These are phyloP conservation scores for Ypsolopha scabrella DNA, from an alignment of 2,888 invertebrate species.

Conservation along the genomic window DNA sequence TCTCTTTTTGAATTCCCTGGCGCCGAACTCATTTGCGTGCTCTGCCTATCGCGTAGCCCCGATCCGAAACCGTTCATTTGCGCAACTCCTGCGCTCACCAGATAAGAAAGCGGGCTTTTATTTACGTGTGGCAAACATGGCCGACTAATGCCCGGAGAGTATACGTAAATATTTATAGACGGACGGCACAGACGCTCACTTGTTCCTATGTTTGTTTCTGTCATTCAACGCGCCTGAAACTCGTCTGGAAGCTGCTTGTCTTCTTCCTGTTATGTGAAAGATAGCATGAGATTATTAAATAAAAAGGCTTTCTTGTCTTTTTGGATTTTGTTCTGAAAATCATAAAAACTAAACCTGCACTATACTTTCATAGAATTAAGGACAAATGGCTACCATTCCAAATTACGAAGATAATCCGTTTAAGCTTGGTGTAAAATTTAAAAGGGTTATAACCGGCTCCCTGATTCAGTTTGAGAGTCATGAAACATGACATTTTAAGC, in stretches of 20 bases:
- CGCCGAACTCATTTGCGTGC: neutral
- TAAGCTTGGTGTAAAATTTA: too few species aligned
- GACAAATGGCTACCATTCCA: too few species aligned
- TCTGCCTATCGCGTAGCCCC: conserved; percentile 13
- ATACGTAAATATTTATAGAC: conserved; percentile 69
- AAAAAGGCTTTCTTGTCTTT: neutral
- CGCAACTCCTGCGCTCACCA: conserved; percentile 51
- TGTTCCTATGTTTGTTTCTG: conserved; percentile 65
- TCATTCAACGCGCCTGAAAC: conserved; percentile 46
- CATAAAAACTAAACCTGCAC: too few species aligned
- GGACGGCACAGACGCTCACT: conserved; percentile 44
- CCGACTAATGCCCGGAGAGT: conserved; percentile 55
- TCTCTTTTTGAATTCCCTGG: too few species aligned
- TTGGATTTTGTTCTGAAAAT: neutral
- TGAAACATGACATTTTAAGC: too few species aligned
- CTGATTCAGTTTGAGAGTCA: too few species aligned
- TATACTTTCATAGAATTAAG: too few species aligned
- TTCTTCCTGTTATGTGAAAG: neutral
- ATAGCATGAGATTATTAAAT: neutral
- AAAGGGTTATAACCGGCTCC: too few species aligned
- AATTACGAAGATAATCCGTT: too few species aligned
- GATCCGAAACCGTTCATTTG: conserved; percentile 32
- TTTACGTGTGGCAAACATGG: conserved; percentile 47
- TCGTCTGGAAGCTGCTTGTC: conserved; percentile 5
- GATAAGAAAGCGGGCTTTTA: conserved; percentile 66